Conservation (phyloP, 2,113 vertebrate species). For the Atlantisia rogersi region DNA sequence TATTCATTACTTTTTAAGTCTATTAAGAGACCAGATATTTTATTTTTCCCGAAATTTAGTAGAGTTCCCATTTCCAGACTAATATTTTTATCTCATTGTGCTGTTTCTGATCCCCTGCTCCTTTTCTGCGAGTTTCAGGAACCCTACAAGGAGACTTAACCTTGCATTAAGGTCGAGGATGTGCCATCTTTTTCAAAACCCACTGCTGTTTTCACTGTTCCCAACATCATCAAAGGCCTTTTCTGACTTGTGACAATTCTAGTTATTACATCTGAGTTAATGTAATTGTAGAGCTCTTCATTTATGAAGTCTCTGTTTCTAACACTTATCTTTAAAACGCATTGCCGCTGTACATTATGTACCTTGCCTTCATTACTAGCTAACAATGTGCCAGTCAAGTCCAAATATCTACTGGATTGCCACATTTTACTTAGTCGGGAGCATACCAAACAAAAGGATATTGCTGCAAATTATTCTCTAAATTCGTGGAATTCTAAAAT, state of each 20-base stretch:
- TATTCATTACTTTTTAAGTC: not conserved
- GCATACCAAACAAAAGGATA: not conserved
- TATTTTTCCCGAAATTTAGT: not conserved
- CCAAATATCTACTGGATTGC: not conserved
- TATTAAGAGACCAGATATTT: not conserved
- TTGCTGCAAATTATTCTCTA: not conserved
- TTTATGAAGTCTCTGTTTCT: not conserved
- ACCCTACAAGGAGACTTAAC: not conserved
- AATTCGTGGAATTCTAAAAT: not conserved
- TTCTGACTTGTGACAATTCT: not conserved
- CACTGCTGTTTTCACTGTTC: not conserved
- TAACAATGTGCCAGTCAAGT: rapidly evolving
- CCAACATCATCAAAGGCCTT: not conserved
- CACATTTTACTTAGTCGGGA: not conserved
- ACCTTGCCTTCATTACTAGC: not conserved
- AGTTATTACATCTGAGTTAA: not conserved
- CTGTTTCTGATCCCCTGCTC: not conserved
- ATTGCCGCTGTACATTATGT: not conserved
- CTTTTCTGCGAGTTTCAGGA: not conserved
- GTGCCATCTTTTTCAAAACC: not conserved
- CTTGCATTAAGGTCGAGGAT: not conserved
- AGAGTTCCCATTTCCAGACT: not conserved
- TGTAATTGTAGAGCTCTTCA: not conserved
- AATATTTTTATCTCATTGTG: not conserved
- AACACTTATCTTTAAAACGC: not conserved